Base-by-base conservation (phyloP, 2,113 vertebrate species). In the Empidonax alnorum region DNA sequence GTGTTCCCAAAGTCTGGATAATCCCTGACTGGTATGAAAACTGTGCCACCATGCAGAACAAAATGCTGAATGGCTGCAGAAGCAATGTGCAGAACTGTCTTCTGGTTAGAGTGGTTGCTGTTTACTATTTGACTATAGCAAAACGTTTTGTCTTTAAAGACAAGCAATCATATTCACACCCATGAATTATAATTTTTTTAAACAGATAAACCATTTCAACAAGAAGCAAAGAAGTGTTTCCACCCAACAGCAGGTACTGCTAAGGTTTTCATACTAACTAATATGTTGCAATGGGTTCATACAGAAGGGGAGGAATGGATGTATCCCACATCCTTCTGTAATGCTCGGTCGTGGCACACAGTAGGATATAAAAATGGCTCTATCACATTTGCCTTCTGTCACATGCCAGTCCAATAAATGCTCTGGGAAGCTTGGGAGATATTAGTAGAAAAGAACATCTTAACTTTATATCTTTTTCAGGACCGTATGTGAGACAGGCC, bases 221-320 rank as follows among this genome's bases (percentile, higher is more conserved):
- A 46, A 42, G 39, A 55, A 76, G 4, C 2, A 42, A 67, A 84
- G 22, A 46, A 11, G 0, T 0, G 0, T 68, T 90, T 72, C 13
- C 28, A 44, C 15, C 16, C 53, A 85, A 35, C 22, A 73, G 25
- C 58, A 73, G 44, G 8, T 33, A 14, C 5, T 39, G 35, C 53
- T 18, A 85, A 62, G 53, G 80, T 83, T 88, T 93, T 83, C 69
- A 14, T 35, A 62, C 13, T 42, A 53, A 18, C 4, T 58, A 41
- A 58, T 50, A 3, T 77, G 37, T 62, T 76, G 7, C n/a, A 46
- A 58, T 66, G n/a, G 8, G 15, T 56, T 94, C 5, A 2, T 58
- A 16, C 12, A 41, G 49, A 79, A 76, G 28, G 17, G 23, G 14
- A 44, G 66, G 42, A 76, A 76, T 69, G 31, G 37, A 44, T 73